These are phyloP conservation scores for Callocephalon fimbriatum DNA, from an alignment of 2,113 vertebrate species.

Conservation along the genomic window DNA sequence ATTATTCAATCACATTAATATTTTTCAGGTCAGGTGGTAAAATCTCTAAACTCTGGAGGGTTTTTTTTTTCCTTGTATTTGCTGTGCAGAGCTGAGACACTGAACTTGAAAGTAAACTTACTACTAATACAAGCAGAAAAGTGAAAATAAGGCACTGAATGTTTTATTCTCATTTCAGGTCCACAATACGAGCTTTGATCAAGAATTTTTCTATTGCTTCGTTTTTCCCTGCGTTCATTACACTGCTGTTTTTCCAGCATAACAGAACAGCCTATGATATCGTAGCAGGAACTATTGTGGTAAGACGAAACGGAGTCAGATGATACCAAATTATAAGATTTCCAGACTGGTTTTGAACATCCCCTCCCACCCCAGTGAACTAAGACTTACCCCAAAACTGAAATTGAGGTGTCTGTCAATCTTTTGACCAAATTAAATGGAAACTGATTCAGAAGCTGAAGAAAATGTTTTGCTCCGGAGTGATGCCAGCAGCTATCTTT, in stretches of 20 bases:
- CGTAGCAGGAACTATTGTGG: constrained; percentile 95
- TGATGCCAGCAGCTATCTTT: constrained; percentile 56
- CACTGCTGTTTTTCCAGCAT: constrained; percentile 94
- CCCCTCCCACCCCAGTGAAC: neutral
- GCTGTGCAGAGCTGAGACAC: neutral
- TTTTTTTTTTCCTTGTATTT: neutral
- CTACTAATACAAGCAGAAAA: neutral
- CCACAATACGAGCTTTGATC: constrained; percentile 91
- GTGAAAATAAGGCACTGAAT: neutral
- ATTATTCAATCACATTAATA: neutral
- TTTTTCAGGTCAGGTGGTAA: neutral
- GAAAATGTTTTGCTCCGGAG: constrained; percentile 21
- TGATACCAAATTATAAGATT: constrained; percentile 70
- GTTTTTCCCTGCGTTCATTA: constrained; percentile 95
- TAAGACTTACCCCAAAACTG: constrained; percentile 7
- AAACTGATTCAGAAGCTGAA: constrained; percentile 60
- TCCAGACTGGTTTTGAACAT: constrained; percentile 41
- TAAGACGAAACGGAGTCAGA: constrained; percentile 87
- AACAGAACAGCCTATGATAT: constrained; percentile 97
- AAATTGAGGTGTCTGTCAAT: constrained; percentile 54
- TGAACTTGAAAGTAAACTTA: neutral
- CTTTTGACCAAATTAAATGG: constrained; percentile 45
- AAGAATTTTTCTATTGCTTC: constrained; percentile 98
- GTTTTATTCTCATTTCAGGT: constrained; percentile 79
- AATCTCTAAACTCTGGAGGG: neutral